Evolutionary conservation across 2,888 invertebrate genomes (phyloP).

Genomic region (Cerastis rubricosa): DNA sequence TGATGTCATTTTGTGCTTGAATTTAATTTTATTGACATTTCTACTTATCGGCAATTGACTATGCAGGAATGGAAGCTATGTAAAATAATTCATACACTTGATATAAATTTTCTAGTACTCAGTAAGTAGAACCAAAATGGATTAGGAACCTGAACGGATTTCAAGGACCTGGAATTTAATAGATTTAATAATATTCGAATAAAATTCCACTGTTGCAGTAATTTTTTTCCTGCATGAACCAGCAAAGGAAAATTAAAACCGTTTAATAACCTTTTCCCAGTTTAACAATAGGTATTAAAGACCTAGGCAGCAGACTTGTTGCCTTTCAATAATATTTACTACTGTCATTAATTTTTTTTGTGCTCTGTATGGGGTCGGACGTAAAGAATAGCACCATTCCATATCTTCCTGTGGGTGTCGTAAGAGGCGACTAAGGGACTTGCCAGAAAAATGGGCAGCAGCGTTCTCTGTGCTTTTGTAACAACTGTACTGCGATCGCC

Average conservation of each 20-base stretch:
- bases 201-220: background rate
- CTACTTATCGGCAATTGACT: too few relatives aligned
- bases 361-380: too few relatives aligned
- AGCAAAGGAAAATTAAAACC: background rate
- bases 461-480: too few relatives aligned
- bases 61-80: background rate
- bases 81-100: background rate
- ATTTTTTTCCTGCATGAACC: background rate
- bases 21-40: background rate
- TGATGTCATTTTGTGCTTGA: background rate
- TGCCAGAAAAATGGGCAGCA: too few relatives aligned
- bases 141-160: background rate
- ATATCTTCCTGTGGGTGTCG: too few relatives aligned
- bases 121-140: background rate
- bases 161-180: background rate
- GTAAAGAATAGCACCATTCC: too few relatives aligned
- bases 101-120: background rate
- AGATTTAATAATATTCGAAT: background rate
- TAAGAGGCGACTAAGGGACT: too few relatives aligned
- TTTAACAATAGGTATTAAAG: background rate
- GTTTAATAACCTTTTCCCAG: background rate
- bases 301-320: background rate
- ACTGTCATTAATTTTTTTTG: conserved; percentile 3
- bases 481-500: too few relatives aligned
- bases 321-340: conserved; percentile 1